phyloP scores from a whole-genome alignment of 2,113 vertebrate genomes.

The Pholis gunnellus region DNA sequence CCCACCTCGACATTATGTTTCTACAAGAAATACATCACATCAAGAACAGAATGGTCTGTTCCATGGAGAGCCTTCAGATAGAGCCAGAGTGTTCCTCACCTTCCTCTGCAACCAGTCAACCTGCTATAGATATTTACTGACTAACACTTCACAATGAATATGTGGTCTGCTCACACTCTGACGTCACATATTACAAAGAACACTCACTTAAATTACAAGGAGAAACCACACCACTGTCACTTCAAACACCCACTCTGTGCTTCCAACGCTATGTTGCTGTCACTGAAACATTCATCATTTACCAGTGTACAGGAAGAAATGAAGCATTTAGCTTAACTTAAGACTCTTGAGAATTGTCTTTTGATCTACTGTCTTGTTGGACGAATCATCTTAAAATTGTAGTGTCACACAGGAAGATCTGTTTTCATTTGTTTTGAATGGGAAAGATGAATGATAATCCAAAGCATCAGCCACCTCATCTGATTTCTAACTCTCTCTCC shows the following conservation, averaged over 20 bases:
- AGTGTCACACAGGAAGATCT: not conserved
- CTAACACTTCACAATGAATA: not conserved
- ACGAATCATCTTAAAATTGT: not conserved
- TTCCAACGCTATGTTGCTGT: not conserved
- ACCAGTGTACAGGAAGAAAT: too few species aligned
- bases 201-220: not conserved
- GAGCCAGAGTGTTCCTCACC: not conserved
- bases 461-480: not conserved
- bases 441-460: not conserved
- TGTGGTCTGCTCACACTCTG: not conserved
- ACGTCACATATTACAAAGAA: not conserved
- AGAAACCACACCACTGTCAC: not conserved
- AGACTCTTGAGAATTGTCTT: not conserved
- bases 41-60: not conserved
- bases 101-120: not conserved
- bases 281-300: not conserved
- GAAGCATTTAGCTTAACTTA: not conserved
- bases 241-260: not conserved
- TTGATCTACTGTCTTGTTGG: not conserved
- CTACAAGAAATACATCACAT: not conserved
- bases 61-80: not conserved
- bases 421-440: not conserved
- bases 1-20: not conserved
- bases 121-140: not conserved
- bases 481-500: not conserved